Evolutionary conservation across 1,140 invertebrate species (phyloP).

Genomic region (Saccostrea echinata): DNA sequence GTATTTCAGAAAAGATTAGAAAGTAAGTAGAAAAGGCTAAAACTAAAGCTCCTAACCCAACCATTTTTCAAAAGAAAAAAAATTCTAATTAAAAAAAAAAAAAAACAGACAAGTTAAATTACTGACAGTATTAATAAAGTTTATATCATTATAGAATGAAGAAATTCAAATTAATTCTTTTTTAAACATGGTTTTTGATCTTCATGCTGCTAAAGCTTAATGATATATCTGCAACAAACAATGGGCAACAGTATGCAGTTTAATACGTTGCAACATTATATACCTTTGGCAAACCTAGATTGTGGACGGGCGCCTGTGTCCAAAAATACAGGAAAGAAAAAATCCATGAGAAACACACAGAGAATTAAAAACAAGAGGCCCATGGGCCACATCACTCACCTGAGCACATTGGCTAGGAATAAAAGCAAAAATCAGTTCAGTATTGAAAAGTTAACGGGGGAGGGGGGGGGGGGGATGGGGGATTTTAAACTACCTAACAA

Average conservation of each 20-base stretch:
- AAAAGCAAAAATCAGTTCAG: too few species aligned
- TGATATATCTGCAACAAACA: conserved; percentile 10
- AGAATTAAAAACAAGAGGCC: not conserved
- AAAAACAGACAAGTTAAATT: not conserved
- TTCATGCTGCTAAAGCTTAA: conserved; percentile 32
- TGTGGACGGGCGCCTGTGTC: conserved; percentile 10
- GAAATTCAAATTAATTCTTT: not conserved
- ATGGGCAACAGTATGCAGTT: conserved; percentile 6
- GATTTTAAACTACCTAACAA: too few species aligned
- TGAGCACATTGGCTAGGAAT: too few species aligned
- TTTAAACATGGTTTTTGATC: not conserved
- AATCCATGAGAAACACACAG: not conserved
- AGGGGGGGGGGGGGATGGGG: too few species aligned
- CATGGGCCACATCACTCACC: too few species aligned
- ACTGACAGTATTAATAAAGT: not conserved
- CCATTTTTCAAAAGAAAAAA: not conserved
- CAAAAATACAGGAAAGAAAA: conserved; percentile 30
- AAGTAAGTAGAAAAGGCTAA: not conserved
- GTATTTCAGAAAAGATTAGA: not conserved
- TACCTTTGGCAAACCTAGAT: conserved; percentile 36
- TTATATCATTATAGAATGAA: not conserved
- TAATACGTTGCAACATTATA: conserved; percentile 7
- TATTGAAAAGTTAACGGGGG: too few species aligned
- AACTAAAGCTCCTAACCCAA: not conserved
- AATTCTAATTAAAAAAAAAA: not conserved